phyloP scores from a whole-genome alignment of 2,888 invertebrate genomes.

The Mechanitis messenoides region DNA sequence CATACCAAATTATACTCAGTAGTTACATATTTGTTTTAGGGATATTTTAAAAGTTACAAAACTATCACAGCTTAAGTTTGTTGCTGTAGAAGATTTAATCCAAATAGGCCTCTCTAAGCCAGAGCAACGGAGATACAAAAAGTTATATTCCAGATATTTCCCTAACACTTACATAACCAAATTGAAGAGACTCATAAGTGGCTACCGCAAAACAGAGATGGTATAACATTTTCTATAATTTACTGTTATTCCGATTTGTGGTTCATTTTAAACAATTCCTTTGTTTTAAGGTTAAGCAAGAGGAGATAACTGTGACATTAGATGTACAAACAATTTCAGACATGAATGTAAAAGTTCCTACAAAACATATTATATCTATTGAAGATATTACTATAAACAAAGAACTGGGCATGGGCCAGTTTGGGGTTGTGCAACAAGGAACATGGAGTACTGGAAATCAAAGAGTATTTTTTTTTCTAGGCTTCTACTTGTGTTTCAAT shows the following conservation, averaged over 20 bases:
- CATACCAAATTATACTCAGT: background rate
- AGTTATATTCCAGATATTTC: slow-evolving; percentile 94
- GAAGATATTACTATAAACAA: slow-evolving; percentile 95
- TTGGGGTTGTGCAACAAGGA: slow-evolving; percentile 98
- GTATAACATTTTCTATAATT: slow-evolving; percentile 36
- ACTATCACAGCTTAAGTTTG: slow-evolving; percentile 94
- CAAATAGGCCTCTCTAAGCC: slow-evolving; percentile 96
- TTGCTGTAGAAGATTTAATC: slow-evolving; percentile 92
- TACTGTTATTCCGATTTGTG: slow-evolving; percentile 27
- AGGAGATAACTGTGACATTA: slow-evolving; percentile 41
- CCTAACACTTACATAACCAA: slow-evolving; percentile 95
- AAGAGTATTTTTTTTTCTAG: slow-evolving; percentile 73
- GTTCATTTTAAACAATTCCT: background rate
- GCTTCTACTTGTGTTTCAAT: background rate
- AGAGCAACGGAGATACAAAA: slow-evolving; percentile 94
- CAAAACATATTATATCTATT: slow-evolving; percentile 92
- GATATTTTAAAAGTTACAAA: slow-evolving; percentile 92
- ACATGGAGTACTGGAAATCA: slow-evolving; percentile 97
- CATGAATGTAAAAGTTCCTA: slow-evolving; percentile 79
- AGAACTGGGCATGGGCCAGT: slow-evolving; percentile 97
- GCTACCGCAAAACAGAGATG: slow-evolving; percentile 75
- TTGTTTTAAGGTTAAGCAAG: slow-evolving; percentile 32
- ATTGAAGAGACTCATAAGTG: slow-evolving; percentile 87
- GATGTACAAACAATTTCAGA: slow-evolving; percentile 56
- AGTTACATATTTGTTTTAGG: slow-evolving; percentile 68